Conservation (phyloP, 1,140 invertebrate species). For the Bombus huntii region DNA sequence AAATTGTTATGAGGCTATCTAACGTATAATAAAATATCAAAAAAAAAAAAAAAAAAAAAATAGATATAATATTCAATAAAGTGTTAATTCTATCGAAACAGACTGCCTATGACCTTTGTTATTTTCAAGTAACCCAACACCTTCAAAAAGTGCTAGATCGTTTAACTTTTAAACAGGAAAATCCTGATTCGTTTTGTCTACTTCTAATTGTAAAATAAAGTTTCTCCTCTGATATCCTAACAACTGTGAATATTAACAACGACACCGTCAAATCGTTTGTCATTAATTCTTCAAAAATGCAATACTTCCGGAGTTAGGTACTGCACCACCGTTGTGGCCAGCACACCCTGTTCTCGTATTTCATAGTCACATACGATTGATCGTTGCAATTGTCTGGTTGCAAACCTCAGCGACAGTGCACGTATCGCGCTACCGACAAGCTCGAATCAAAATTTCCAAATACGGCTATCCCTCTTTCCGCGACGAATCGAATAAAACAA, state of each 20-base stretch:
- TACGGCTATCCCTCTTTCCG: background rate
- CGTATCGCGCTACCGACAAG: background rate
- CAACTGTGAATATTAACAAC: background rate
- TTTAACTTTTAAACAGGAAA: background rate
- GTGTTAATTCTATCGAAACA: no score
- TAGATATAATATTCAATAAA: no score
- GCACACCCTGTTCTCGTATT: slow-evolving; percentile 4
- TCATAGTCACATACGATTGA: slow-evolving; percentile 22
- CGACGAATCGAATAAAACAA: background rate
- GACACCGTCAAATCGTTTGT: background rate
- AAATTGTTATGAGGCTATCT: no score
- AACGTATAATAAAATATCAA: no score
- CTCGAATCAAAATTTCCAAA: slow-evolving; percentile 13
- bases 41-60: no score
- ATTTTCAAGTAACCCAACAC: no score
- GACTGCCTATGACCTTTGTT: no score
- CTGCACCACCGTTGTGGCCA: background rate
- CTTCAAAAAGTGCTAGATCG: no score
- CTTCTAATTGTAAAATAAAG: background rate
- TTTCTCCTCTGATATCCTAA: background rate
- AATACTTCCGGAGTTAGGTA: background rate
- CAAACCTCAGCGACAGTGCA: slow-evolving; percentile 9
- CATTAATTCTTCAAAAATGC: background rate
- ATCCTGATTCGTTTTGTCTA: background rate
- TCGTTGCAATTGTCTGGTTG: slow-evolving; percentile 19